These are phyloP conservation scores for Epinephelus cyanopodus DNA, from an alignment of 2,113 vertebrate genomes.

Conservation along the genomic window DNA sequence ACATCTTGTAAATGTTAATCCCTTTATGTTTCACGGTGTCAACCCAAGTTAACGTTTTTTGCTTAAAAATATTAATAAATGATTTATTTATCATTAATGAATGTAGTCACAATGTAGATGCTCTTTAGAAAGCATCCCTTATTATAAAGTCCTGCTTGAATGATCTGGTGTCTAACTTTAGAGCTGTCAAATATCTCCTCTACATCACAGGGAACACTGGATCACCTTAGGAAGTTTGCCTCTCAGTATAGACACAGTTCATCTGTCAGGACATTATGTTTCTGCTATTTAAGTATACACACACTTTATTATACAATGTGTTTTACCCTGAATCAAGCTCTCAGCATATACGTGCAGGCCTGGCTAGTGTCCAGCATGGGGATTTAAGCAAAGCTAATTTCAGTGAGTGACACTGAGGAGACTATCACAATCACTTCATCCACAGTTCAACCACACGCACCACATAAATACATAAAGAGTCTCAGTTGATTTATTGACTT, in stretches of 20 bases:
- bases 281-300: not conserved
- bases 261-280: not conserved
- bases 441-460: not conserved
- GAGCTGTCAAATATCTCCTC: constrained; percentile 3
- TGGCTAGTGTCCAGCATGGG: not conserved
- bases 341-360: not conserved
- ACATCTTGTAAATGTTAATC: not conserved
- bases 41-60: not conserved
- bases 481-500: constrained; percentile 10
- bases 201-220: not conserved
- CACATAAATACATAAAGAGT: not conserved
- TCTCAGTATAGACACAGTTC: not conserved
- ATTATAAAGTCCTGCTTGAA: not conserved
- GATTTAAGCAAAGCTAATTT: not conserved
- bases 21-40: not conserved
- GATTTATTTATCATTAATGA: not conserved
- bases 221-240: not conserved
- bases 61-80: not conserved
- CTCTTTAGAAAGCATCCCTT: not conserved
- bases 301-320: not conserved
- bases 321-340: not conserved
- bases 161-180: not conserved
- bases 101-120: not conserved
- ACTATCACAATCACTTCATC: constrained; percentile 3
- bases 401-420: not conserved